Evolutionary conservation across 2,888 invertebrate genomes (phyloP).

Genomic region (Caenorhabditis japonica): DNA sequence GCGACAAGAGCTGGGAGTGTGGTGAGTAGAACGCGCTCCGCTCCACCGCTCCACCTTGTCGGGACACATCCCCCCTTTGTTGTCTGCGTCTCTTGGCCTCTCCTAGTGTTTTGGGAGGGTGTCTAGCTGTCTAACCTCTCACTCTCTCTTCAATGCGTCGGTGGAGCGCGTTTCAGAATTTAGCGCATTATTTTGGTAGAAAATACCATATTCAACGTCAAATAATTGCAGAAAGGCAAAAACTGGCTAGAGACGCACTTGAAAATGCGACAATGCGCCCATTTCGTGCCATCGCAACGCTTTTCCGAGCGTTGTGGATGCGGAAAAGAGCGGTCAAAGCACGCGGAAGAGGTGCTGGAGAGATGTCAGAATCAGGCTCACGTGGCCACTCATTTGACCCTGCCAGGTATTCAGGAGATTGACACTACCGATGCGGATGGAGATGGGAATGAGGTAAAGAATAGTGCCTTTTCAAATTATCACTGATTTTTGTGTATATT

Average conservation of each 20-base stretch:
- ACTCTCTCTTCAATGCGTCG: too few relatives aligned
- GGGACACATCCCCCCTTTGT: too few relatives aligned
- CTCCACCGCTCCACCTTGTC: too few relatives aligned
- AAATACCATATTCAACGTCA: too few relatives aligned
- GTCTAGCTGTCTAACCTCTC: too few relatives aligned
- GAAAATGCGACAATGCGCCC: slow-evolving; percentile 91
- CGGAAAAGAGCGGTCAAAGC: slow-evolving; percentile 54
- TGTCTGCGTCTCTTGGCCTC: too few relatives aligned
- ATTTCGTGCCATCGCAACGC: slow-evolving; percentile 82
- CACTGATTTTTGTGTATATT: not conserved
- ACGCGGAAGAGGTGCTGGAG: slow-evolving; percentile 49
- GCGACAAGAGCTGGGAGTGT: slow-evolving; percentile 41
- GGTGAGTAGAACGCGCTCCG: too few relatives aligned
- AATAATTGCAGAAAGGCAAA: slow-evolving; percentile 46
- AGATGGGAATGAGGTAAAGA: slow-evolving; percentile 30
- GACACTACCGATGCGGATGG: slow-evolving; percentile 38
- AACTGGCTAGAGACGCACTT: slow-evolving; percentile 93
- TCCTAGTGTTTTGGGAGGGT: too few relatives aligned
- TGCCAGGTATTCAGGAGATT: slow-evolving; percentile 49
- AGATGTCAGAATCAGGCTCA: slow-evolving; percentile 19
- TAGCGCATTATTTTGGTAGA: too few relatives aligned
- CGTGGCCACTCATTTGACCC: slow-evolving; percentile 29
- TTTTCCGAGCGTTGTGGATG: slow-evolving; percentile 63
- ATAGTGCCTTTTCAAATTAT: not conserved
- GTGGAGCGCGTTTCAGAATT: too few relatives aligned